phyloP scores from a whole-genome alignment of 2,113 vertebrate genomes.

The Myiozetetes cayanensis region DNA sequence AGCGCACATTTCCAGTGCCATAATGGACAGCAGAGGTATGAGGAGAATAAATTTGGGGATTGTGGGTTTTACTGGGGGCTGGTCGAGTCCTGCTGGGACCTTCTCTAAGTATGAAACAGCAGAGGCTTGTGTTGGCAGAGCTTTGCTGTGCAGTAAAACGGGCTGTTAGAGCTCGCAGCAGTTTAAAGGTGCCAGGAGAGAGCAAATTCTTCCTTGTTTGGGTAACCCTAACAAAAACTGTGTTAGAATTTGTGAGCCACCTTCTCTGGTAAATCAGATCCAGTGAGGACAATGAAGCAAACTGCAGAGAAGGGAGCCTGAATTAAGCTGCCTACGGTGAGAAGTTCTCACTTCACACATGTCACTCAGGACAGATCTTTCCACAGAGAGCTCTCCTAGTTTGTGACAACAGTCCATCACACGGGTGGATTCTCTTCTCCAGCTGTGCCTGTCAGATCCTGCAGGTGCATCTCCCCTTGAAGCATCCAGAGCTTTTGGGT shows the following conservation, averaged over 20 bases:
- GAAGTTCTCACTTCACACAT: not conserved
- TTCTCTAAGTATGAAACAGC: not conserved
- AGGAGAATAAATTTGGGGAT: not conserved
- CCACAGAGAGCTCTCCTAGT: not conserved
- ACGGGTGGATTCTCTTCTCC: not conserved
- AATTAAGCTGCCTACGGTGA: rapidly evolving
- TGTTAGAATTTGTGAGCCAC: not conserved
- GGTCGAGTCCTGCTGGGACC: not conserved
- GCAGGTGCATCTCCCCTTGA: not conserved
- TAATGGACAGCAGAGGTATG: not conserved
- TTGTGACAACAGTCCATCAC: rapidly evolving
- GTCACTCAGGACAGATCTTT: not conserved
- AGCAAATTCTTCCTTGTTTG: not conserved
- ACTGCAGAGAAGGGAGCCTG: not conserved
- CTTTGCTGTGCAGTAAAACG: not conserved
- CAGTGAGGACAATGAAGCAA: not conserved
- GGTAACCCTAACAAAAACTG: not conserved
- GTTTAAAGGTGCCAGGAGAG: not conserved
- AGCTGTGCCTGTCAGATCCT: not conserved
- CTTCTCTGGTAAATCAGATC: not conserved
- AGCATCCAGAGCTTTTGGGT: not conserved
- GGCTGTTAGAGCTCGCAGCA: not conserved
- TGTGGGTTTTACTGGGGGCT: not conserved
- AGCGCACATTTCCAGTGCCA: not conserved
- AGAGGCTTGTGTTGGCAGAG: constrained; percentile 21